A percentile compares a stretch with the other conserved stretches of the same genome.
Conservation (phyloP, 1,140 invertebrate species). For the Tetraneura akinire region DNA sequence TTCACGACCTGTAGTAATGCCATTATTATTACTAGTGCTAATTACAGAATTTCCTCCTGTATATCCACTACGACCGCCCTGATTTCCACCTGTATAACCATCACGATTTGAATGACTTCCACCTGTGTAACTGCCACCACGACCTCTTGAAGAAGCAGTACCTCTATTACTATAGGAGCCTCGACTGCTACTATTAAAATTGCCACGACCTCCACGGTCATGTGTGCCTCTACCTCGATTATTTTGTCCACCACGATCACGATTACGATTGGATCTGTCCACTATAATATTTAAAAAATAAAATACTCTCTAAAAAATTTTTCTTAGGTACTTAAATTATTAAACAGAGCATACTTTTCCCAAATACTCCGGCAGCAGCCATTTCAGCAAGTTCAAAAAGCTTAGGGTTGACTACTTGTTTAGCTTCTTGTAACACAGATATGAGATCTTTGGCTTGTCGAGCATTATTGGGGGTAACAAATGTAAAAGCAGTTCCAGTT, state of each 20-base stretch:
- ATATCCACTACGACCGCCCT: slow-evolving; percentile 42
- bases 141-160: background rate
- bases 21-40: slow-evolving; percentile 30
- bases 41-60: background rate
- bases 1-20: slow-evolving; percentile 10
- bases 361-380: slow-evolving; percentile 48
- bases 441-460: slow-evolving; percentile 92
- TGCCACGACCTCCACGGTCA: slow-evolving; percentile 33
- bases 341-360: slow-evolving; percentile 19
- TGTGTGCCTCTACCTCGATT: slow-evolving; percentile 27
- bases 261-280: slow-evolving; percentile 34
- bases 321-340: background rate
- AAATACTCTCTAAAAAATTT: background rate
- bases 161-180: slow-evolving; percentile 9
- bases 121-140: background rate
- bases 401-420: slow-evolving; percentile 84
- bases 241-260: slow-evolving; percentile 39
- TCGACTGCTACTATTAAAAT: background rate
- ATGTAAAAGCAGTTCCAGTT: slow-evolving; percentile 97
- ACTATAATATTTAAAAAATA: slow-evolving; percentile 20
- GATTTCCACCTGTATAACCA: slow-evolving; percentile 30
- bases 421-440: slow-evolving; percentile 89
- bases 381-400: slow-evolving; percentile 65
- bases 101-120: slow-evolving; percentile 28
- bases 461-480: slow-evolving; percentile 91